Conservation (phyloP, 2,888 invertebrate genomes). For the Exocentrus adspersus region DNA sequence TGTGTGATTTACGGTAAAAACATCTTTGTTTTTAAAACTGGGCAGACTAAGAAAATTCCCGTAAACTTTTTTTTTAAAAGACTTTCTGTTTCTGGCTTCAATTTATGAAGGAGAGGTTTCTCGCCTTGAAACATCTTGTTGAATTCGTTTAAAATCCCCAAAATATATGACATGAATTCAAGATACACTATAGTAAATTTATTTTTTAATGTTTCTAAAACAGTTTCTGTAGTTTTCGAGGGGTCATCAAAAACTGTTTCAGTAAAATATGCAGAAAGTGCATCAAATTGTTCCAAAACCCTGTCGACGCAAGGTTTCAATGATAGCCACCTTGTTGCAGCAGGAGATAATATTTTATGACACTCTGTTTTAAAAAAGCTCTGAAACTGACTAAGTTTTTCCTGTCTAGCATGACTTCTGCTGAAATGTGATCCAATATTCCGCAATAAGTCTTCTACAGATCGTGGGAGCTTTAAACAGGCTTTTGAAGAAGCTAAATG, state of each 20-base stretch:
- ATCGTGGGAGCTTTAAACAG: conserved; percentile 48
- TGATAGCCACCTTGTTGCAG: background rate
- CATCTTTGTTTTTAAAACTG: background rate
- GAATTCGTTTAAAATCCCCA: background rate
- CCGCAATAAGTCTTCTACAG: conserved; percentile 25
- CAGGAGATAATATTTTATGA: background rate
- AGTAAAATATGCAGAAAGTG: background rate
- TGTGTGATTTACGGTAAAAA: background rate
- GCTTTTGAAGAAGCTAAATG: conserved; percentile 49
- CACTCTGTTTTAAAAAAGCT: background rate
- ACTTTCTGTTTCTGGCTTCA: background rate
- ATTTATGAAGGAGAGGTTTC: background rate
- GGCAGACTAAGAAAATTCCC: background rate
- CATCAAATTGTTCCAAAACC: background rate
- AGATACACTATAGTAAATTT: background rate
- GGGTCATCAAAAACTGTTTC: background rate
- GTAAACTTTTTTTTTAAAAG: background rate
- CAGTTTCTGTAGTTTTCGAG: background rate
- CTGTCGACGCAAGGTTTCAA: background rate
- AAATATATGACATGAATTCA: background rate
- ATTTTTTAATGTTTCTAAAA: background rate
- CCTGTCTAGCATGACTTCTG: background rate
- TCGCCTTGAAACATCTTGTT: background rate
- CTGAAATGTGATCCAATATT: background rate
- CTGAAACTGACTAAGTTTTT: background rate